These are phyloP conservation scores for Peucedramus taeniatus DNA, from an alignment of 2,113 vertebrate genomes.

Conservation along the genomic window DNA sequence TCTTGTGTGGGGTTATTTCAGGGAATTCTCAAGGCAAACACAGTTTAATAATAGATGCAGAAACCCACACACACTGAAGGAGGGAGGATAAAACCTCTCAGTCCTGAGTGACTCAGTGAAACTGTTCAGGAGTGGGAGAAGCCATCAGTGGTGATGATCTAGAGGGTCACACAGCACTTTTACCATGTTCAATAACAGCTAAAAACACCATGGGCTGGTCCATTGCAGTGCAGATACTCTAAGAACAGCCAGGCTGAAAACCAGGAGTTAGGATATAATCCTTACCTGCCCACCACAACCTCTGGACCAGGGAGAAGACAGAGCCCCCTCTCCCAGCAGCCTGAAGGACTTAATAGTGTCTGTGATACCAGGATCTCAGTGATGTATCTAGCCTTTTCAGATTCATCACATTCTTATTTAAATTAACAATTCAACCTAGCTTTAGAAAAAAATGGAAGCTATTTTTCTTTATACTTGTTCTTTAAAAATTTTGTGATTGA, in stretches of 20 bases:
- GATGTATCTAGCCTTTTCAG: background rate
- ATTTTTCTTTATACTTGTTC: background rate
- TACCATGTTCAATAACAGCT: background rate
- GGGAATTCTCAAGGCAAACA: background rate
- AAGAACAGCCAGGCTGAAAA: background rate
- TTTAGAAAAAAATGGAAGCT: background rate
- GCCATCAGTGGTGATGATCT: background rate
- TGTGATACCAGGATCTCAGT: background rate
- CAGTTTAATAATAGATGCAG: background rate
- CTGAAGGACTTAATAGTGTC: background rate
- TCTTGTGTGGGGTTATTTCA: background rate
- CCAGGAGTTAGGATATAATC: background rate
- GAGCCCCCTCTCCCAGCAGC: background rate
- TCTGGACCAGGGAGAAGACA: background rate
- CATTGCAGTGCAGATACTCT: fast-evolving
- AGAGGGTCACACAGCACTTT: background rate
- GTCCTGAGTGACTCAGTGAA: background rate
- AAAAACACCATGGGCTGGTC: background rate
- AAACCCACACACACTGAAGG: fast-evolving
- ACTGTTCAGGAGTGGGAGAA: background rate
- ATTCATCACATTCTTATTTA: background rate
- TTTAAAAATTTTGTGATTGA: background rate
- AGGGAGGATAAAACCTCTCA: background rate
- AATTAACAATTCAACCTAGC: background rate
- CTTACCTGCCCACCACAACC: background rate